Conservation (phyloP, 1,140 invertebrate genomes). For the Papilio polytes region DNA sequence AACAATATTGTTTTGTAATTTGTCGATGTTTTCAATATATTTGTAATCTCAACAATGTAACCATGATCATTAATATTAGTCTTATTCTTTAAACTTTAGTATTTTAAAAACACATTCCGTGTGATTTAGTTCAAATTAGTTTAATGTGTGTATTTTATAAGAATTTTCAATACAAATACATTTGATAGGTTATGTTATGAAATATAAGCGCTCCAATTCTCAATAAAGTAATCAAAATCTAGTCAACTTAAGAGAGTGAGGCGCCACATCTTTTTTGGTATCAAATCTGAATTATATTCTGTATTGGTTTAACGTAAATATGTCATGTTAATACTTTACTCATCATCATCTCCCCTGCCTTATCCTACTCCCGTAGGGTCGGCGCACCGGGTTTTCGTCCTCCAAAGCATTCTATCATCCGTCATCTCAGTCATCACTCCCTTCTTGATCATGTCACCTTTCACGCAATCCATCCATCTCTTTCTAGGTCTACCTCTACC, state of each 20-base stretch:
- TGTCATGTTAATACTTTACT: neutral
- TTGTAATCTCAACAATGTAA: neutral
- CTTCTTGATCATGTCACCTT: no score
- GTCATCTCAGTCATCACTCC: no score
- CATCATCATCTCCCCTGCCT: no score
- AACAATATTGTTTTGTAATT: neutral
- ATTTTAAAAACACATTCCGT: neutral
- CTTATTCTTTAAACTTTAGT: neutral
- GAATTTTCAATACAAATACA: neutral
- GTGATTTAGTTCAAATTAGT: slow-evolving; percentile 25
- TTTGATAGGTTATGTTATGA: neutral
- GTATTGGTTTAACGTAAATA: neutral
- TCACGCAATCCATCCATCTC: no score
- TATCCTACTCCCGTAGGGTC: no score
- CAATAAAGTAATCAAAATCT: slow-evolving; percentile 40
- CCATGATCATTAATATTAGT: slow-evolving; percentile 2
- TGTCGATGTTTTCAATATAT: neutral
- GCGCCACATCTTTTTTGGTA: neutral
- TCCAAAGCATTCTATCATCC: no score
- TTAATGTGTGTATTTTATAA: neutral
- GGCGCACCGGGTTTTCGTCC: no score
- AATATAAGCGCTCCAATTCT: slow-evolving; percentile 8
- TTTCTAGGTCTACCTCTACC: no score
- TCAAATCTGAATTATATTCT: neutral
- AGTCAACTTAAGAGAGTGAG: slow-evolving; percentile 45